A percentile compares a stretch with the other conserved stretches of the same genome.
Evolutionary conservation across 2,888 invertebrate genomes (phyloP).

Genomic region (Dryobotodes eremita): DNA sequence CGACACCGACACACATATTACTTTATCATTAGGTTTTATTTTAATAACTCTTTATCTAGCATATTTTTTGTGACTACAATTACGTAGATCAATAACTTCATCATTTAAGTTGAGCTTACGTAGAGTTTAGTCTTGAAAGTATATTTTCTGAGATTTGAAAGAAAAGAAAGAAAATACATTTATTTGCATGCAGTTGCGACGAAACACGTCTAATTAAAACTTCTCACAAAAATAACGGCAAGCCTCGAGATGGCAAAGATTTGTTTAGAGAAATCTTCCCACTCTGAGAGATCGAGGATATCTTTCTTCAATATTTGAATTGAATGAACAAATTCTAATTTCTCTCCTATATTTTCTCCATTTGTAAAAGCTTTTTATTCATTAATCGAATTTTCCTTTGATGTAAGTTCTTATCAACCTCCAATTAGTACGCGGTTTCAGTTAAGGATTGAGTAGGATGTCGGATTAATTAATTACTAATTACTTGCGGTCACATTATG

Average conservation of each 20-base stretch:
- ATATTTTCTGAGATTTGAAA: neutral
- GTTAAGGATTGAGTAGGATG: constrained; percentile 19
- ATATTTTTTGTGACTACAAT: no score
- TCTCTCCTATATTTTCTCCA: constrained; percentile 48
- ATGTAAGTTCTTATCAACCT: constrained; percentile 37
- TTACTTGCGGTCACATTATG: constrained; percentile 44
- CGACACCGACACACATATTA: neutral
- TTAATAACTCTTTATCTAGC: neutral
- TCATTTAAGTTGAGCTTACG: neutral
- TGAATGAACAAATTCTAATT: constrained; percentile 65
- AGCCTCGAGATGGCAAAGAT: constrained; percentile 33
- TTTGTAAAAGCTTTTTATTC: constrained; percentile 54
- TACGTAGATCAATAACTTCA: no score
- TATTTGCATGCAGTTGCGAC: neutral
- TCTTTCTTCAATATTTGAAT: constrained; percentile 63
- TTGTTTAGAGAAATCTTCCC: constrained; percentile 38
- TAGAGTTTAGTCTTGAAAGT: neutral
- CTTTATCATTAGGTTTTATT: no score
- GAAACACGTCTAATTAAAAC: constrained; percentile 36
- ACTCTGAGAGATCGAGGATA: constrained; percentile 36
- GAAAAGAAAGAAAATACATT: no score
- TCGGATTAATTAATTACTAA: constrained; percentile 52
- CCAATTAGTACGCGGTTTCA: constrained; percentile 24
- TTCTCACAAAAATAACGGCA: constrained; percentile 32
- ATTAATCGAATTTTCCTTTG: constrained; percentile 61